Conservation (phyloP, 2,888 invertebrate genomes). For the Xestoiulus laeticollis region DNA sequence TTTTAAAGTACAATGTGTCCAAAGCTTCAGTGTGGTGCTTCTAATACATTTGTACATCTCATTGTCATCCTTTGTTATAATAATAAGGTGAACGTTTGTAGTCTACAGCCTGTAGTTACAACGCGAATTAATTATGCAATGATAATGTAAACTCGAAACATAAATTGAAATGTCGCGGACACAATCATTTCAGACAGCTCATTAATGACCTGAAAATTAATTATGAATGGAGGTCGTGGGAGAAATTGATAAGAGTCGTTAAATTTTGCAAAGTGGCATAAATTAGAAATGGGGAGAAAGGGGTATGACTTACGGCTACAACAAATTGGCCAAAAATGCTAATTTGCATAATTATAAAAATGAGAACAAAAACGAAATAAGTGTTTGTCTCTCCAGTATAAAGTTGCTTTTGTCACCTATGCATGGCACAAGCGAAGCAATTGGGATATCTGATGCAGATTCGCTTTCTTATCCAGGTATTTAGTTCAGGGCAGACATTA, state of each 20-base stretch:
- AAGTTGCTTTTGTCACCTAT: neutral
- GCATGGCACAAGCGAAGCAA: neutral
- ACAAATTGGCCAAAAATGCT: neutral
- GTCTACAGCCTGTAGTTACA: neutral
- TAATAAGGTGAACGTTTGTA: neutral
- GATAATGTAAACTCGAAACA: too few species aligned
- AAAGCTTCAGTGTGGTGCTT: too few species aligned
- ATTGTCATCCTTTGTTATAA: too few species aligned
- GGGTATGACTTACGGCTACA: neutral
- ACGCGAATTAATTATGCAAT: neutral
- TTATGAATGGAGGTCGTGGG: neutral
- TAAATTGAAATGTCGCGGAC: neutral
- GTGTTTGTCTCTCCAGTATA: neutral
- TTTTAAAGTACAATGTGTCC: too few species aligned
- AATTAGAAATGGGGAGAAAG: neutral
- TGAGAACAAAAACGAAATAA: slow-evolving; percentile 16
- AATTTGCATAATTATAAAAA: neutral
- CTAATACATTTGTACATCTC: too few species aligned
- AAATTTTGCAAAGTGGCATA: neutral
- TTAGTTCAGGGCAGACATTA: neutral
- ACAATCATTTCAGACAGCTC: neutral
- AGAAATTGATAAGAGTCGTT: neutral
- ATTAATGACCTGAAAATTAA: neutral
- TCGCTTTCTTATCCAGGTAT: neutral
- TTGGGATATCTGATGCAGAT: neutral